Base-by-base conservation (phyloP, 2,888 invertebrate genomes). In the Plemyria rubiginata region DNA sequence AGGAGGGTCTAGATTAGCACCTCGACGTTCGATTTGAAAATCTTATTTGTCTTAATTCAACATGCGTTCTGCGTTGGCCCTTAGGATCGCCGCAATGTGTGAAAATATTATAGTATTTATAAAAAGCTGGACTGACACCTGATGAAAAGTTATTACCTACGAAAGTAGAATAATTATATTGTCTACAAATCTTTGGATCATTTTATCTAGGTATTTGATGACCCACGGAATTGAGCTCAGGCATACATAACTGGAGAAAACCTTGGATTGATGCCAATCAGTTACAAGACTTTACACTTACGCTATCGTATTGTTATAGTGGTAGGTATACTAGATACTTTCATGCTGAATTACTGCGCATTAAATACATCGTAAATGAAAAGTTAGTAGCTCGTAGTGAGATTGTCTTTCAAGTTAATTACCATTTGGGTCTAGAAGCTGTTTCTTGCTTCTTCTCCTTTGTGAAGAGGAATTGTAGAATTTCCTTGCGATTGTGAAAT, bases 241-340 rank as follows among this genome's bases (percentile, higher is more conserved):
- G 15, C 62, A 55, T 55, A 60, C 45, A 51, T 50, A 54, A 73
- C 71, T 76, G 77, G 78, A 76, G 76, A 78, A 81, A 82, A 60
- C 84, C 84, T 85, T 88, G 87, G 87, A 82, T 66, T 58, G 64
- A 62, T 81, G 88, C 88, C 89, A 90, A 84, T 78, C 73, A 78
- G 74, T 70, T 75, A 74, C 73, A 74, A 72, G 74, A 71, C 71
- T 68, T 69, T 59, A 70, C 65, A 65, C 59, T 68, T 54, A 60
- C 45, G 62, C 62, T 65, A 60, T 60, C 54, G 66, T 62, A 68
- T 70, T 68, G 65, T 68, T 64, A 60, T 59, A 51, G 53, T 60
- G 7, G 32, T 32, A 32, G 32, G 6, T 64, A 60, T 59, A 36
- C 8, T n/a, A 64, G 58, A 61, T 59, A 57, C 56, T 49, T 29